Evolutionary conservation across 2,888 invertebrate species (phyloP).

Genomic region (Diplazon laetatorius): DNA sequence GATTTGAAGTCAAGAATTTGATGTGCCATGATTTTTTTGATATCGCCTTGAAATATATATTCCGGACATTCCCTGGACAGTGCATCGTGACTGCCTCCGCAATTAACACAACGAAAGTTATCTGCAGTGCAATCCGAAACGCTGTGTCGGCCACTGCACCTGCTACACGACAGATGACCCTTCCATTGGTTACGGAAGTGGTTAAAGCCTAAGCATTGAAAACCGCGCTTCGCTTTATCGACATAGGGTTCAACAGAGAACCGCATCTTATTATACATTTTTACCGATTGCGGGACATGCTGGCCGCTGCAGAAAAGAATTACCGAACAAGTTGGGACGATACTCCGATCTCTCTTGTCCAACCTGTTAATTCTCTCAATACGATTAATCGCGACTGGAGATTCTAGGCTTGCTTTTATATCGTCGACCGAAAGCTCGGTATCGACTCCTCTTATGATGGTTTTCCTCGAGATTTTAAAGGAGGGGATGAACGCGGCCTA

Average conservation of each 20-base stretch:
- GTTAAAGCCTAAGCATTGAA: neutral
- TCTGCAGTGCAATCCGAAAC: neutral
- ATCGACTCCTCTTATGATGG: constrained; percentile 12
- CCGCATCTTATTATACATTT: neutral
- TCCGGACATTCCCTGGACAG: neutral
- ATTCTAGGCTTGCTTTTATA: neutral
- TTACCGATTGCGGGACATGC: neutral
- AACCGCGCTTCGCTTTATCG: neutral
- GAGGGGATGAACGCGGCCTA: constrained; percentile 15
- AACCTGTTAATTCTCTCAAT: neutral
- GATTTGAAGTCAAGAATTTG: neutral
- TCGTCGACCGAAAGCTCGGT: neutral
- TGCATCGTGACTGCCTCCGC: neutral
- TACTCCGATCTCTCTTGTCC: neutral
- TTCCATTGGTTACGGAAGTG: neutral
- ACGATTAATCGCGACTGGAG: neutral
- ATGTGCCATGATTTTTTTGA: neutral
- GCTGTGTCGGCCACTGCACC: neutral
- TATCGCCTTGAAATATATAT: neutral
- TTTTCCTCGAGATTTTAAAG: constrained; percentile 1
- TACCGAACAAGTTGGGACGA: neutral
- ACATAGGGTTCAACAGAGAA: neutral
- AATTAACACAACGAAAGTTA: neutral
- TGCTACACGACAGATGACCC: neutral
- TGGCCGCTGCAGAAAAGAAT: neutral